Conservation (phyloP, 2,888 invertebrate genomes). For the Acanthosepion pharaonis region DNA sequence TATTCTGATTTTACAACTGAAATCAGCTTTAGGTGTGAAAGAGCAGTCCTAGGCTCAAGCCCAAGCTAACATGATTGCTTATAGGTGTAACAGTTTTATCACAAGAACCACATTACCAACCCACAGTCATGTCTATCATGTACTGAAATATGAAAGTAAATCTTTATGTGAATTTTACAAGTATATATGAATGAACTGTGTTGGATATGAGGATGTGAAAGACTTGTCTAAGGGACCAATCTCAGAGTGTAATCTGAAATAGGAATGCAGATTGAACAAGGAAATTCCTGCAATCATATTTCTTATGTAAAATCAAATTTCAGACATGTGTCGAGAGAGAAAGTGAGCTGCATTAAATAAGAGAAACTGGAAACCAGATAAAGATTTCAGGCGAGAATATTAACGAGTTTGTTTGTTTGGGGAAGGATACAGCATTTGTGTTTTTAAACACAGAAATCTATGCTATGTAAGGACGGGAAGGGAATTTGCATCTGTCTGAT, state of each 20-base stretch:
- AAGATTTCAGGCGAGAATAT: too few relatives aligned
- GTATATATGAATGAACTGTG: neutral
- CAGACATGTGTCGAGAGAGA: too few relatives aligned
- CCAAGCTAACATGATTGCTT: neutral
- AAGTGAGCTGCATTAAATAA: too few relatives aligned
- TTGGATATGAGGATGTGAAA: neutral
- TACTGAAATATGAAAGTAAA: neutral
- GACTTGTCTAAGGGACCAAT: neutral
- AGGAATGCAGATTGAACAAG: neutral
- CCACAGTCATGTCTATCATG: neutral
- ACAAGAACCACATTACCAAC: conserved; percentile 33
- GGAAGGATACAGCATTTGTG: too few relatives aligned
- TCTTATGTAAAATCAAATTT: neutral
- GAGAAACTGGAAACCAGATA: too few relatives aligned
- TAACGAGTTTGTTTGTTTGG: too few relatives aligned
- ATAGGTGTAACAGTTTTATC: neutral
- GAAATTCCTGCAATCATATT: neutral
- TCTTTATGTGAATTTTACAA: neutral
- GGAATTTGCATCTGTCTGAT: neutral
- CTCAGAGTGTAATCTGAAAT: neutral
- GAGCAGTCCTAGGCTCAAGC: neutral
- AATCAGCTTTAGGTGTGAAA: too few relatives aligned
- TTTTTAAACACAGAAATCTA: too few relatives aligned
- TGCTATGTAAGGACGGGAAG: too few relatives aligned
- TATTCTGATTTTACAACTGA: too few relatives aligned